A percentile compares a stretch with the other conserved stretches of the same genome.
These are phyloP conservation scores for Bombus waltoni DNA, from an alignment of 1,140 invertebrate species.

Conservation along the genomic window DNA sequence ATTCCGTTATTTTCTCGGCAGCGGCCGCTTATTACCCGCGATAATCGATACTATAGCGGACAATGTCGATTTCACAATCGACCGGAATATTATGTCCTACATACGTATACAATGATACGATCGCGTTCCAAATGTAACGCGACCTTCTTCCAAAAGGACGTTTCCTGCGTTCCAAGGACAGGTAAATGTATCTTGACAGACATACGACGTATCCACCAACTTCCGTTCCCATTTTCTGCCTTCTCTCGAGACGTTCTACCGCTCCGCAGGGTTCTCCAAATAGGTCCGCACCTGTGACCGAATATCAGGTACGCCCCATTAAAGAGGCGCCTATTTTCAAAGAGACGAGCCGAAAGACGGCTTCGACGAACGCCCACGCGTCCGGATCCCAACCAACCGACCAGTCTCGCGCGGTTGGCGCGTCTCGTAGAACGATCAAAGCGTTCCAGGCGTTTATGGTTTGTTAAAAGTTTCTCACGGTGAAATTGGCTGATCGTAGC, in stretches of 20 bases:
- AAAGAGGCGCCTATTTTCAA: slow-evolving; percentile 40
- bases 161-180: slow-evolving; percentile 8
- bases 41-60: neutral
- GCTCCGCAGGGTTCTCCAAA: slow-evolving; percentile 34
- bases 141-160: neutral
- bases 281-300: slow-evolving; percentile 53
- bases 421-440: slow-evolving; percentile 39
- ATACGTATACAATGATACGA: no score
- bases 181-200: slow-evolving; percentile 13
- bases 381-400: neutral
- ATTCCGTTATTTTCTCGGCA: slow-evolving; percentile 46
- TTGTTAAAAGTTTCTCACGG: slow-evolving; percentile 59
- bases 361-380: slow-evolving; percentile 57
- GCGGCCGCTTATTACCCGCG: slow-evolving; percentile 15
- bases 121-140: neutral
- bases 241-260: slow-evolving; percentile 4
- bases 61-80: neutral
- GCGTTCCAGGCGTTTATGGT: slow-evolving; percentile 14
- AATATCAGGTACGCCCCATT: slow-evolving; percentile 35
- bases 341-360: slow-evolving; percentile 16
- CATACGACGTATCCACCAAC: slow-evolving; percentile 4
- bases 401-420: slow-evolving; percentile 5
- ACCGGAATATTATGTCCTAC: neutral
- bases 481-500: slow-evolving; percentile 29
- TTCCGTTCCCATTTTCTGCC: slow-evolving; percentile 59